Evolutionary conservation across 2,888 invertebrate genomes (phyloP), one percentile per base, ranked within the genome.

Genomic region (Poecilus cupreus): DNA sequence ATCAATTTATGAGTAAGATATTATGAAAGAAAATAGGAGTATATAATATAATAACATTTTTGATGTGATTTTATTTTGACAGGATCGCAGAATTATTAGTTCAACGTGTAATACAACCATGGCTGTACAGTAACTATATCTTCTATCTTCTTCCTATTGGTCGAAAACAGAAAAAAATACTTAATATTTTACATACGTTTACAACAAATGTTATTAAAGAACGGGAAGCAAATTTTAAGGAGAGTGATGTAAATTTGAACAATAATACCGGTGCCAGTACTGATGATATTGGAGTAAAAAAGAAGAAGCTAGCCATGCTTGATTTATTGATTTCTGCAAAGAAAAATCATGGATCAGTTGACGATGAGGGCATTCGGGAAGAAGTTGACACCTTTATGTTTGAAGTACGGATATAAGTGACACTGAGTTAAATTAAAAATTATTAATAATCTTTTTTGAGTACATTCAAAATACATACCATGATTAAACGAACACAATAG

Each of bases 311-410:
- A 51, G 92, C 91, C 0, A 91, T 92, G 91, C 85, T 92, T 70
- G 92, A 92, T 86, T 88, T 92, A 18, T 85, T 92, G 3, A 84
- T 92, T n/a, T 86, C 88, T 2, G 91, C 91, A 0, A 90, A 92
- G 83, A 86, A 88, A 54, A 88, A 90, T 0, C 90, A 90, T 0
- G 85, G 87, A 20, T 54, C 82, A 11, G 91, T 92, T 39, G 90
- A 91, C 84, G 90, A 90, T 82, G 85, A 86, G 72, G 92, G 92
- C 1, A 91, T 93, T 81, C 89, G 91, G 83, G 92, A 92, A 85
- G 93, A 93, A 88, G 92, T 93, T 1, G 92, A 93, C 82, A 93
- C 93, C 0, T 93, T 93, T 82, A 92, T 92, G 91, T 92, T 93
- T 86, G 92, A 91, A 86, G 92, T 90, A 54, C n/a, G n/a, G n/a